phyloP scores from a whole-genome alignment of 2,797 vertebrate genomes.

The Megalops cyprinoides region DNA sequence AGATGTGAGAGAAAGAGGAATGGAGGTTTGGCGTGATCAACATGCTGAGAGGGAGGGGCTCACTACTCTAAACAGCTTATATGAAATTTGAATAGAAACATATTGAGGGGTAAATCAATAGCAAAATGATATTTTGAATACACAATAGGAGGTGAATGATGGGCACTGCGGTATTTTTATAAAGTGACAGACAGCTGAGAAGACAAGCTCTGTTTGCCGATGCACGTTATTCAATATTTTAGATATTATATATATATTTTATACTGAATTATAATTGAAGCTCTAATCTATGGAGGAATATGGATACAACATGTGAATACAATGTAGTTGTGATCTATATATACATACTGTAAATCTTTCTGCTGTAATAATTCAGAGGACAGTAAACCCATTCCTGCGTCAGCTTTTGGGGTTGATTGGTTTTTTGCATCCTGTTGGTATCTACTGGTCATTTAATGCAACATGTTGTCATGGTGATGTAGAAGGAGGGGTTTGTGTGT shows the following conservation, averaged over 20 bases:
- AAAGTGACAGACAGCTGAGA: conserved; percentile 21
- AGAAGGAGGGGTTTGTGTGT: not conserved
- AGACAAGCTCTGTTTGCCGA: conserved; percentile 26
- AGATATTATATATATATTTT: conserved; percentile 36
- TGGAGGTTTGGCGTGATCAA: not conserved
- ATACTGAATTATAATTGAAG: conserved; percentile 34
- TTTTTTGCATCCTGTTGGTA: conserved; percentile 12
- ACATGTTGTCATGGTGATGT: not conserved
- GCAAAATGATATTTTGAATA: conserved; percentile 29
- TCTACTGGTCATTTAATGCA: not conserved
- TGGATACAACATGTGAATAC: conserved; percentile 14
- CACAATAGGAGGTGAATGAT: conserved; percentile 7
- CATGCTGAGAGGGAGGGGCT: not conserved
- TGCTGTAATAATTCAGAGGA: conserved; percentile 20
- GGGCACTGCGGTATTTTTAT: conserved; percentile 35
- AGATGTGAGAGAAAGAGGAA: not conserved
- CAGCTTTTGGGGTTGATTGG: not conserved
- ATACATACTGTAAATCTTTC: conserved; percentile 27
- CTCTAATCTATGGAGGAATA: conserved; percentile 23
- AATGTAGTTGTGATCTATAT: conserved; percentile 11
- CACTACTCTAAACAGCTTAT: not conserved
- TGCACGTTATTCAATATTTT: conserved; percentile 31
- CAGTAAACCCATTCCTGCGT: conserved; percentile 20
- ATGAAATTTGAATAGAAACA: not conserved
- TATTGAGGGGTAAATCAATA: not conserved